Percentiles rank a stretch among this genome's conserved stretches.
Evolutionary conservation across 2,113 vertebrate genomes (phyloP).

Genomic region (Cnemophilus loriae): DNA sequence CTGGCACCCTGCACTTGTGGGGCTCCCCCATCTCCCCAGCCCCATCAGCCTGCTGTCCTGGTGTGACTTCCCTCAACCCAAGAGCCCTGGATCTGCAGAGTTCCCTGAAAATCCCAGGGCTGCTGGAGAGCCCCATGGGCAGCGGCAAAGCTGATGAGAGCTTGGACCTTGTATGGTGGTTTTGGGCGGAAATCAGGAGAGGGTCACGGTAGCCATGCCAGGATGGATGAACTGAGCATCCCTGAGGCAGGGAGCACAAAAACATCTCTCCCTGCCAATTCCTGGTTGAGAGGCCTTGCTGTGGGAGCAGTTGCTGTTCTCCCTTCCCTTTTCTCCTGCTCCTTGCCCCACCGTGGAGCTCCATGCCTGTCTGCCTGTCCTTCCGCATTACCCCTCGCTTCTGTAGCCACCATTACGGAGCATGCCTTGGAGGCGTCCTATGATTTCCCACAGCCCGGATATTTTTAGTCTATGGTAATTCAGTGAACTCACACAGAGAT

Average conservation of each 20-base stretch:
- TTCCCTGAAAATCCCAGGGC: neutral
- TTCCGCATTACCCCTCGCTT: neutral
- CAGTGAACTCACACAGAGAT: neutral
- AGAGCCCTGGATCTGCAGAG: neutral
- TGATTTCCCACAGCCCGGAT: neutral
- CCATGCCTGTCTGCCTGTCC: neutral
- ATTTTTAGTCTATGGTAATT: conserved; percentile 39
- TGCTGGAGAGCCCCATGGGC: accelerated
- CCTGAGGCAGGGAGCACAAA: neutral
- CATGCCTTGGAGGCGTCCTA: neutral
- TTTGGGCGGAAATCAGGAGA: neutral
- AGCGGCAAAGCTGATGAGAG: neutral
- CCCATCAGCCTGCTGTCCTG: neutral
- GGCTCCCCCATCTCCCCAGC: neutral
- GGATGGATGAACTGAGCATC: neutral
- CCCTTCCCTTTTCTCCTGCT: neutral
- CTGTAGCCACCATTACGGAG: neutral
- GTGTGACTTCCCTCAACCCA: neutral
- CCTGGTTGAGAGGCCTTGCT: neutral
- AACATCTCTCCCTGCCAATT: neutral
- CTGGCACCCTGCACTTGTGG: neutral
- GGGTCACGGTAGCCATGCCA: accelerated
- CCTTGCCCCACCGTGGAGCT: neutral
- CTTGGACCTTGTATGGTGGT: neutral
- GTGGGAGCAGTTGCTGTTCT: accelerated